Base-by-base conservation (phyloP, 35 echinoderm and acorn worm genomes). In the Acanthaster planci region DNA sequence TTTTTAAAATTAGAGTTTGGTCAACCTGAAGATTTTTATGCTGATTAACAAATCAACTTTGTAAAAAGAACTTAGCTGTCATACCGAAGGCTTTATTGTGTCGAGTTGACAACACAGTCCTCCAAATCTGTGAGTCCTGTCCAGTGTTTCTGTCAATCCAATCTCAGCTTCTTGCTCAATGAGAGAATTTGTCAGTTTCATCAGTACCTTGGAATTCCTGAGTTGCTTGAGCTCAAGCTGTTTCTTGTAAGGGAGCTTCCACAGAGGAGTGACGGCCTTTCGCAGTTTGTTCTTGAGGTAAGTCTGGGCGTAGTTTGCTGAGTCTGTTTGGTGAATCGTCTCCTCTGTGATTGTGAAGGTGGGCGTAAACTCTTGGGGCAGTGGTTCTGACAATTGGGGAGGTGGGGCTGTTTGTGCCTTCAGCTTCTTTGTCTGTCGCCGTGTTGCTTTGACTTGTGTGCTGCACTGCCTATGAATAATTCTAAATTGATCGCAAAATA, bases 81-180 rank as follows among this genome's bases (percentile, higher is more conserved):
- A 55, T 80, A 88, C 86, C 40, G 86, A 79, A 36, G 86, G 34
- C 38, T 80, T 88, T n/a, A 80, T 79, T 58, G 17, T 18, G 17
- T 79, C 77, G 2, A 88, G 38, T 35, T 50, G 86, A 39, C 86
- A 88, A 55, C 77, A 88, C 16, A 88, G 12, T 52, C 68, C 76
- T 80, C 40, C 38, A 81, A 59, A 23, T n/a, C n/a, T 38, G 2
- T 12, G 40, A 10, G 51, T 15, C 37, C 39, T 80, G 8, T 56
- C 36, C 14, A 79, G 36, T 42, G 77, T 80, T 10, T 22, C 31
- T 19, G 77, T 80, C 10, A 8, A 79, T 10, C 86, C 76, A n/a
- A 36, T 18, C 31, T 14, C 19, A 44, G 57, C 77, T 88, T 88
- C 86, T 21, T 79, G 77, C 40, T 52, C n/a, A 19, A 78, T 64